These are phyloP conservation scores for Pituophis catenifer DNA, from an alignment of 2,113 vertebrate genomes.

Conservation along the genomic window DNA sequence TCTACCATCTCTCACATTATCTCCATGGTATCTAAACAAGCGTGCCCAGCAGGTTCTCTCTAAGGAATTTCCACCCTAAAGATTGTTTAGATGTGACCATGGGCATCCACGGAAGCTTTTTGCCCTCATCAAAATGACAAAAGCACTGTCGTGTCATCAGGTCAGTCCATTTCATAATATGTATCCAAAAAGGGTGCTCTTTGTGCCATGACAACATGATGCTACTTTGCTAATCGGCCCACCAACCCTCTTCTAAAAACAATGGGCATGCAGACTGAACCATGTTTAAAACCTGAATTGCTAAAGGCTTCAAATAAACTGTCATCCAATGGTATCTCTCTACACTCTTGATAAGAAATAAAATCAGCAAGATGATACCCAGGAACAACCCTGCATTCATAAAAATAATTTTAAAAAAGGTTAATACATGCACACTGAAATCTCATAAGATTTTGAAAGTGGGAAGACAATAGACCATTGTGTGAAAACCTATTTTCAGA, in stretches of 20 bases:
- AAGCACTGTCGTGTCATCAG: background rate
- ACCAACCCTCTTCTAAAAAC: background rate
- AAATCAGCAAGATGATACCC: background rate
- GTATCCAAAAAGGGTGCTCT: background rate
- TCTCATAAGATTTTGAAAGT: background rate
- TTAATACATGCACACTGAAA: background rate
- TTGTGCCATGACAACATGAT: background rate
- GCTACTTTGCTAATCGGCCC: background rate
- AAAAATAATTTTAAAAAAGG: background rate
- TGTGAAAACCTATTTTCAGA: background rate
- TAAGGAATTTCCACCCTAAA: background rate
- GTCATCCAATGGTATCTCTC: background rate
- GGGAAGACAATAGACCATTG: background rate
- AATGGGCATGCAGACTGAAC: background rate
- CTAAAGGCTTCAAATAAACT: background rate
- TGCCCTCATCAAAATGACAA: background rate
- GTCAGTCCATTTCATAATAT: background rate
- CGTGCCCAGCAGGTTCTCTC: background rate
- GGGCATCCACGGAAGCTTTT: background rate
- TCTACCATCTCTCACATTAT: background rate
- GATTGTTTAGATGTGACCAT: background rate
- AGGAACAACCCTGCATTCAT: background rate
- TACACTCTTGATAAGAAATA: background rate
- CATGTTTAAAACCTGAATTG: background rate
- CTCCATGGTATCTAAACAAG: background rate